Conservation (phyloP, 37 sponge, comb jelly and placozoan species). For the Crambe crambe region DNA sequence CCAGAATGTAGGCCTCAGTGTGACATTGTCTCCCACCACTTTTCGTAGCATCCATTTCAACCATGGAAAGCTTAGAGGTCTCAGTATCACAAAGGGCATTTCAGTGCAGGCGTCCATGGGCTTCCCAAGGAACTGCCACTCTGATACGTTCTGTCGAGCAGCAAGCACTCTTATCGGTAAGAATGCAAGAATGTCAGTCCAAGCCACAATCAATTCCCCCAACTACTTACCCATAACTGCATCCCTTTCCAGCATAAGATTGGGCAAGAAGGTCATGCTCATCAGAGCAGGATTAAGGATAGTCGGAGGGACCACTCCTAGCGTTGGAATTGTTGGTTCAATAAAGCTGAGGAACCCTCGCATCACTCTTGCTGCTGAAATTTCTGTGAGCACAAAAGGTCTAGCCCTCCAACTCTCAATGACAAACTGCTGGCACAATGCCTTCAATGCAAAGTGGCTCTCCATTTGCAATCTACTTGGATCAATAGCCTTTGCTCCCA, state of each 20-base stretch:
- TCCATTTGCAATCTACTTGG: not conserved
- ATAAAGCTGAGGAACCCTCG: not conserved
- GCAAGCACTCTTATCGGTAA: not conserved
- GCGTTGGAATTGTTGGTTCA: not conserved
- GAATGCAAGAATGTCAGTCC: not conserved
- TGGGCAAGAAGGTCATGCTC: not conserved
- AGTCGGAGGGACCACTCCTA: not conserved
- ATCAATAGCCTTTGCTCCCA: not conserved
- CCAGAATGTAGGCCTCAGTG: not conserved
- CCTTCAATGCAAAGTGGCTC: not conserved
- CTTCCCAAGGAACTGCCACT: not conserved
- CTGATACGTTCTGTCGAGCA: not conserved
- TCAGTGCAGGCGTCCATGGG: not conserved
- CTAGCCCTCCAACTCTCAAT: not conserved
- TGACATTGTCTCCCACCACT: not conserved
- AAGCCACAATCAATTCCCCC: not conserved
- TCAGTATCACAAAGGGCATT: not conserved
- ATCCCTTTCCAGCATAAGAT: not conserved
- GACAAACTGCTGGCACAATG: not conserved
- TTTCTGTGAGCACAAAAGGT: not conserved
- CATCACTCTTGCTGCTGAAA: not conserved
- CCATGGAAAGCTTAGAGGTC: not conserved
- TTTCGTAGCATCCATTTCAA: not conserved
- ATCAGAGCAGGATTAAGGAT: not conserved
- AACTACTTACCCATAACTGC: not conserved